Base-by-base conservation (phyloP, 2,113 vertebrate species). In the Campylomormyrus numenius region DNA sequence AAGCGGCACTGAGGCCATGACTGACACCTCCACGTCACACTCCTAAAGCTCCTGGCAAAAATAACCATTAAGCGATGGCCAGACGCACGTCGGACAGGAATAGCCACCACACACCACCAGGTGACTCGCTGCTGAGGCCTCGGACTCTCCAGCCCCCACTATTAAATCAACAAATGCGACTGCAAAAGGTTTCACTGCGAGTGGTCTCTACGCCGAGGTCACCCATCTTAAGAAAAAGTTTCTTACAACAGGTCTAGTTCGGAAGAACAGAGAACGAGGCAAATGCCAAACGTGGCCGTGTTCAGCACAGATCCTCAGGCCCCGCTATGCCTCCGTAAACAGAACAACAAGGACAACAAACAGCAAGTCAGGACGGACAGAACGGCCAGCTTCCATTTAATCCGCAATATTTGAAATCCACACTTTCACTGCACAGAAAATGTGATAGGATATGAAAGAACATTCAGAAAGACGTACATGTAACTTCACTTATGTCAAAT, bases 1-100 rank as follows among this genome's bases (percentile, higher is more conserved):
- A 91, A 93, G 92, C 91, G 92, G 92, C 92, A 92, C 89, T 83
- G 83, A 93, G 92, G 93, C 91, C 95, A 92, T 94, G 94, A 94
- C 90, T 93, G 93, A 92, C 94, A 92, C 89, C 90, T 92, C 92
- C 93, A 92, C 93, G 91, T 91, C 88, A 92, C 93, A 92, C 94
- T 92, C 91, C 92, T 91, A 94, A 92, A 92, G 94, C 94, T 94
- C 92, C 91, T 92, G 83, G 83, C 94, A 93, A 92, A 96, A 96
- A 96, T 96, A 96, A 93, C 92, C 85, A 74, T 90, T 93, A 95
- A 95, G 95, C 95, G 94, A 95, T 95, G 93, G 91, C 90, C 90
- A 89, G 91, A 92, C 86, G 88, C 89, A 92, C 90, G 93, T 92
- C 91, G 88, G 91, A 89, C 87, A n/a, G 90, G n/a, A 85, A n/a